These are phyloP conservation scores for Parapristionchus giblindavisi DNA, from an alignment of 2,888 invertebrate genomes.

Conservation along the genomic window DNA sequence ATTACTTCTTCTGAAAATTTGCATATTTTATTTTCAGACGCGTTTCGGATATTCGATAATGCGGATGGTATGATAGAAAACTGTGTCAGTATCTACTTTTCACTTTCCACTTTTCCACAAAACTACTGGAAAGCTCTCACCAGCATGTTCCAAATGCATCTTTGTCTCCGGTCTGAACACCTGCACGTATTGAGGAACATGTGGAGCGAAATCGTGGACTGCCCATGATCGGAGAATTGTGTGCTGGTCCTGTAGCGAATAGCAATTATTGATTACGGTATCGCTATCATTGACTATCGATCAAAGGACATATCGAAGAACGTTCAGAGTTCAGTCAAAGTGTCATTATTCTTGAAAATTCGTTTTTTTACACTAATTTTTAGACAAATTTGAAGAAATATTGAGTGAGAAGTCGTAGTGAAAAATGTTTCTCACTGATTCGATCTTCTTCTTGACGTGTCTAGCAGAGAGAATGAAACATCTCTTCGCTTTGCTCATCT, in stretches of 20 bases:
- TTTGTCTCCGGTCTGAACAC: conserved; percentile 98
- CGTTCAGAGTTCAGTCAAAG: background rate
- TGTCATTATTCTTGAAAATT: too few species aligned
- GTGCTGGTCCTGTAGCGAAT: conserved; percentile 81
- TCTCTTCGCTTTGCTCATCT: conserved; percentile 96
- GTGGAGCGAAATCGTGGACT: conserved; percentile 95
- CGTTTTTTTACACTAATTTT: too few species aligned
- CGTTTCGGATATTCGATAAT: background rate
- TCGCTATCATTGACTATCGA: too few species aligned
- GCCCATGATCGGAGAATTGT: conserved; percentile 91
- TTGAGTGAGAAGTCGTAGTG: too few species aligned
- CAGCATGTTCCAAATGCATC: conserved; percentile 95
- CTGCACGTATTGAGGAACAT: conserved; percentile 95
- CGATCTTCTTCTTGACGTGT: conserved; percentile 59
- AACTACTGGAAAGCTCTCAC: conserved; percentile 56
- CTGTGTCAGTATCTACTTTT: background rate
- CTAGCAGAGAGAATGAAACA: conserved; percentile 95
- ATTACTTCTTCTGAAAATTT: conserved; percentile 83
- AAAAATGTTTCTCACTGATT: conserved; percentile 49
- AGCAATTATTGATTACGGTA: too few species aligned
- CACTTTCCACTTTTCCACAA: background rate
- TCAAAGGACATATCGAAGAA: too few species aligned
- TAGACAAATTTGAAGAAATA: too few species aligned
- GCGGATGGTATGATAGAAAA: background rate
- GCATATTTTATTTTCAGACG: background rate